Base-by-base conservation (phyloP, 35 echinoderm and acorn worm species). In the Nesometra sesokonis region DNA sequence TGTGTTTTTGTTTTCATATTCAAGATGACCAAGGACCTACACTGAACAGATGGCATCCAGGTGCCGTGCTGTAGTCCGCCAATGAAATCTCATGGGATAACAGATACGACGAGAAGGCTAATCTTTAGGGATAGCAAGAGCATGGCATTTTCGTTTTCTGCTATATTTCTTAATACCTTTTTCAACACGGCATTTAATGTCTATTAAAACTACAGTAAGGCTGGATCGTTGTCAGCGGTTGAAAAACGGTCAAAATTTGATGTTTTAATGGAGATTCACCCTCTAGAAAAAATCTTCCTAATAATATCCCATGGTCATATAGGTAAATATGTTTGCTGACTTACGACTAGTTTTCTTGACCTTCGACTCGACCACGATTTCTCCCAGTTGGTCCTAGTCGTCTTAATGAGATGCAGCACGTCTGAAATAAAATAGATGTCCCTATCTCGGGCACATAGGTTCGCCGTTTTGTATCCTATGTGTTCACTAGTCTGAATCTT, bases 401-500 rank as follows among this genome's bases (percentile, higher is more conserved):
- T 88, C 27, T 88, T 88, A 3, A 88, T 32, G 0, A 88, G 86
- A 78, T 88, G 78, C 2, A 78, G 86, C 0, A 36, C 86, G 76
- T 88, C 87, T 0, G 36, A 82, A 32, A 81, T 76, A 76, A 89
- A 89, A 43, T 83, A 89, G 0, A 89, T 19, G 17, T 81, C 34
- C 46, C 77, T 35, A 32, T 13, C 27, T 35, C 39, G 33, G 46
- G 76, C 38, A 8, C 5, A 32, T 0, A 43, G 34, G 39, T 33
- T 83, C 37, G 32, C 32, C 35, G n/a, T 35, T n/a, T 32, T 0
- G 32, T 46, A 0, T 5, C 2, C 32, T 35, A 36, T 29, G 9
- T 30, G 29, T 29, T 46, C 31, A 23, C 21, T 0, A 81, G 47
- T 8, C 37, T 3, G 8, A 46, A 89, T 57, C 47, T 83, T 79